phyloP scores from a whole-genome alignment of 2,113 vertebrate genomes.

The Sylvilagus bachmani region DNA sequence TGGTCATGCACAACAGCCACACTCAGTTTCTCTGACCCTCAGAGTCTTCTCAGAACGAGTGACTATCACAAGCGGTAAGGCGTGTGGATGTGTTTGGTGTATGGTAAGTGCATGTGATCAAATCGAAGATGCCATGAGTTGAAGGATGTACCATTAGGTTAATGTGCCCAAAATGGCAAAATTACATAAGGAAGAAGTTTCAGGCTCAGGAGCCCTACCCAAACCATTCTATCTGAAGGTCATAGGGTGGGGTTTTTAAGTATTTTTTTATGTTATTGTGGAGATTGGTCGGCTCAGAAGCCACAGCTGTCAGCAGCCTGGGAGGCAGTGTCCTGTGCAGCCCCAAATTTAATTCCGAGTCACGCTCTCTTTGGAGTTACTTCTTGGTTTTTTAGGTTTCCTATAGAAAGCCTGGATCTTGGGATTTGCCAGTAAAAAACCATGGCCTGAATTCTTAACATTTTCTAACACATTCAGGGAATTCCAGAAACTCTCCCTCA shows the following conservation, averaged over 20 bases:
- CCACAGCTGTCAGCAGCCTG: neutral
- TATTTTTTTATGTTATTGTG: neutral
- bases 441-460: slow-evolving; percentile 69
- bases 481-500: slow-evolving; percentile 72
- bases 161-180: neutral
- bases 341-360: neutral
- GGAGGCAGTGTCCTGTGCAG: neutral
- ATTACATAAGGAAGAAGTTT: neutral
- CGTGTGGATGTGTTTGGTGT: neutral
- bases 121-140: neutral
- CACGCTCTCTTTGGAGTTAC: neutral
- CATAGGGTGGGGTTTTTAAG: neutral
- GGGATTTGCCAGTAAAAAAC: slow-evolving; percentile 15
- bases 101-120: neutral
- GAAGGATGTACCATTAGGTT: neutral
- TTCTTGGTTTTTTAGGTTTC: slow-evolving; percentile 13
- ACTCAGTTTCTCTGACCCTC: neutral
- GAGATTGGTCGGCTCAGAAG: neutral
- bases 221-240: slow-evolving; percentile 1
- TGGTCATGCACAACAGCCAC: neutral
- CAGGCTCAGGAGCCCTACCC: neutral
- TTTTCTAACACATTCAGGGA: slow-evolving; percentile 71
- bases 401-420: slow-evolving; percentile 52
- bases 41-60: neutral
- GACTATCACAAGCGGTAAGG: neutral